Evolutionary conservation across 1,140 invertebrate species (phyloP), one percentile per base, ranked within the genome.

Genomic region (Leptinotarsa texana): DNA sequence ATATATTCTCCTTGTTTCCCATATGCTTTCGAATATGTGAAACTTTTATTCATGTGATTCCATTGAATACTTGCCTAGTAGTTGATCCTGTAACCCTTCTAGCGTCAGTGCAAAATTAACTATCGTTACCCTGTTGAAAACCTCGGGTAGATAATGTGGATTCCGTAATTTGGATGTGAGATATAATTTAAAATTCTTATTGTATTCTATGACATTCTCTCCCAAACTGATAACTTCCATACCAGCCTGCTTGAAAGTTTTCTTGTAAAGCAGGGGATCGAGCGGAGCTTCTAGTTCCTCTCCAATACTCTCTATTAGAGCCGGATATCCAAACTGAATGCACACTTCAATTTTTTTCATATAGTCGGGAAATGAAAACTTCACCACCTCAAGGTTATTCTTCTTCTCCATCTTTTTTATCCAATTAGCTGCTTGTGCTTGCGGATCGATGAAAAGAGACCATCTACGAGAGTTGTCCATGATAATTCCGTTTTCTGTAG

Each of bases 61-160:
- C 27, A 27, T 33, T 42, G 8, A 42, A 33, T 33, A 61, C 24
- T 69, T 63, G 75, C 77, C 77, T n/a, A 98, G 85, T 48, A 98
- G 85, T 85, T 98, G 96, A 87, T 97, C 96, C 86, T 97, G 92
- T 42, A 98, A 86, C 17, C 96, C 96, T 77, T 94, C 91, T 68
- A 93, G 91, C 3, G 95, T 98, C 18, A 98, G 89, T 62, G 95
- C 94, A 86, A 98, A 98, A 87, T 98, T 98, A 13, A 98, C 91
- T 4, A 98, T 86, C 0, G 95, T 96, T 0, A 98, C 93, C 87
- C 95, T 96, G 79, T 95, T 96, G 72, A 94, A 93, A 1, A 95
- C 90, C 88, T 98, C 96, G 0, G 96, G 95, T 66, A 96, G 86
- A 84, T 95, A 97, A 86, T 97, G 95, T 1, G 96, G 96, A 87